A percentile compares a stretch with the other conserved stretches of the same genome.
phyloP scores from a whole-genome alignment of 1,140 invertebrate species.

The Rhagoletis pomonella region DNA sequence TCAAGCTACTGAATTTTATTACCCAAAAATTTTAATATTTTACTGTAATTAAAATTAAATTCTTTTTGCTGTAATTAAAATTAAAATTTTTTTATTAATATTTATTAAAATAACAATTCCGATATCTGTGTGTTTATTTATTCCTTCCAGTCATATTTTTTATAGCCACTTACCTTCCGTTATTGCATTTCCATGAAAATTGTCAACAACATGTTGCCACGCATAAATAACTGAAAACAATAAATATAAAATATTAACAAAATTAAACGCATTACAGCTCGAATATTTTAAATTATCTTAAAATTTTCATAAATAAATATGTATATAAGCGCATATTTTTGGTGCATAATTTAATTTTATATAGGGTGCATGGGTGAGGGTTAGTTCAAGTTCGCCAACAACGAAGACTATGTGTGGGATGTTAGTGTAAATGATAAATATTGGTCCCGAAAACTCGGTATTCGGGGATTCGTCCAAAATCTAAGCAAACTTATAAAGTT shows the following conservation, averaged over 20 bases:
- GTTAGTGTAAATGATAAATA: neutral
- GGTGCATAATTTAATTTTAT: neutral
- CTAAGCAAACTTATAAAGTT: no score
- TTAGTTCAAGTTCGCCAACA: conserved; percentile 21
- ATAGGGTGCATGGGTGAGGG: neutral
- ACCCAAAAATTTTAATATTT: no score
- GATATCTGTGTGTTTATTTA: no score
- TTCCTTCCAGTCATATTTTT: conserved; percentile 14
- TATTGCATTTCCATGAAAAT: conserved; percentile 20
- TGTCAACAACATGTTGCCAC: neutral
- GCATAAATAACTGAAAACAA: conserved; percentile 43
- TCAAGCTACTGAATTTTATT: no score
- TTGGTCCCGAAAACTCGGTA: no score
- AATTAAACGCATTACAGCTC: neutral
- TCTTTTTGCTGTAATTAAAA: no score
- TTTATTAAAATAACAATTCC: no score
- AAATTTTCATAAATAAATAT: conserved; percentile 32
- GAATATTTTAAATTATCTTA: neutral
- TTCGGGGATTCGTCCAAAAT: no score
- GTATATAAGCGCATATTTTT: neutral
- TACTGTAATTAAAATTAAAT: no score
- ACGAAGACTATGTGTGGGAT: neutral
- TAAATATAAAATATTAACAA: neutral
- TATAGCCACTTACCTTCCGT: neutral
- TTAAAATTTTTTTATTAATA: no score